Evolutionary conservation across 2,888 invertebrate species (phyloP).

Genomic region (Venusia cambrica): DNA sequence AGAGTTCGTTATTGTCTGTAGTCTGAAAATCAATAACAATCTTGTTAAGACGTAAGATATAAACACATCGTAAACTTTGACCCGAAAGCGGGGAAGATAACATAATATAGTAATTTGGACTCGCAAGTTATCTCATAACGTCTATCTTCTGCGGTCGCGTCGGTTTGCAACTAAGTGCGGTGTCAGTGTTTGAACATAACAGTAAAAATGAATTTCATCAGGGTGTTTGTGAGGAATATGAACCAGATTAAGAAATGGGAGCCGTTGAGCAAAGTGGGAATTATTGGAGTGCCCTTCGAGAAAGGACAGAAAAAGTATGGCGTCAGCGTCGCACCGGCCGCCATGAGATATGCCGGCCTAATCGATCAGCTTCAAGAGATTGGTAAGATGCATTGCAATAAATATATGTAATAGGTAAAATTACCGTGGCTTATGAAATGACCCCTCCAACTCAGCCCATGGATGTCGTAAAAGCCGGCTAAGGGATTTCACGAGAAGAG

Average conservation of each 20-base stretch:
- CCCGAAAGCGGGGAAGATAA: slow-evolving; percentile 39
- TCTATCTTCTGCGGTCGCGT: slow-evolving; percentile 33
- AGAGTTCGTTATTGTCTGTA: slow-evolving; percentile 11
- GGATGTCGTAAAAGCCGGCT: no score
- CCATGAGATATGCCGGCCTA: slow-evolving; percentile 84
- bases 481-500: no score
- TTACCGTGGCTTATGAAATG: no score
- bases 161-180: slow-evolving; percentile 31
- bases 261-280: slow-evolving; percentile 81
- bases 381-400: slow-evolving; percentile 50
- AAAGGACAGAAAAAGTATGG: slow-evolving; percentile 89
- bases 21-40: slow-evolving; percentile 29
- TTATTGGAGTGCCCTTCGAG: slow-evolving; percentile 90
- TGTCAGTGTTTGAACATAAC: slow-evolving; percentile 27
- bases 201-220: slow-evolving; percentile 58
- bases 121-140: slow-evolving; percentile 35
- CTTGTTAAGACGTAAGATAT: slow-evolving; percentile 33
- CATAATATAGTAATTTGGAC: slow-evolving; percentile 35
- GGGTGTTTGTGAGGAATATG: slow-evolving; percentile 58
- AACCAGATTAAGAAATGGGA: slow-evolving; percentile 51
- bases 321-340: slow-evolving; percentile 85
- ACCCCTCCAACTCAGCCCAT: no score
- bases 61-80: slow-evolving; percentile 43
- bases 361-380: slow-evolving; percentile 81
- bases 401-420: neutral